Base-by-base conservation (phyloP, 1,140 invertebrate genomes). In the Drosophila nikananu region DNA sequence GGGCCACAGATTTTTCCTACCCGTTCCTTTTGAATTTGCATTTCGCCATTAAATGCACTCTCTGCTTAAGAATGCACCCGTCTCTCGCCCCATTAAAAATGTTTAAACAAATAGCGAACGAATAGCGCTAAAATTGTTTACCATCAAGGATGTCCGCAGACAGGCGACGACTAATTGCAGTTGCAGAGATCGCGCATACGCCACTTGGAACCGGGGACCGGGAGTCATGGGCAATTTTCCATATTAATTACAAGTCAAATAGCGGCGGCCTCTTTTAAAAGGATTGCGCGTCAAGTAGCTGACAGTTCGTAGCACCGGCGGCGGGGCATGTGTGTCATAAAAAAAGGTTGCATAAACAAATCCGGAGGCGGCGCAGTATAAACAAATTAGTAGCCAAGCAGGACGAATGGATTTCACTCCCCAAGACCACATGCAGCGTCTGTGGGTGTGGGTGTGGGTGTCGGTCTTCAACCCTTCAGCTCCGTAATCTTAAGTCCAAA, bases 31-130 rank as follows among this genome's bases (percentile, higher is more conserved):
- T 76, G 59, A 68, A 68, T 65, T 70, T 82, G 59, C 59, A 58
- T 75, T 57, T 81, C 35, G 86, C 86, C 86, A 84, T 84, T 90
- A 89, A 90, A 73, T 89, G 81, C 86, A 84, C 84, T 87, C 84
- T 87, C 81, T 76, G 84, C 77, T 84, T 87, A 87, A 87, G 81
- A 84, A 89, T 84, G 81, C 77, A 64, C 17, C 30, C 39, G 15
- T 9, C n/a, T 17, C 39, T 15, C 17, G 3, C 5, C 48, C 21
- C n/a, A 3, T 15, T 59, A 37, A 74, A 76, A 63, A 84, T 87
- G 84, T 87, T 87, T 84, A 89, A 89, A 59, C 84, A 84, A 87
- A 87, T 80, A 84, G 46, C 59, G 35, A 81, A 39, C 48, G 48
- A 51, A 62, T 55, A 80, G 39, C 30, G 54, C 66, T 59, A 59